These are phyloP conservation scores for Cacatua alba DNA, from an alignment of 2,113 vertebrate genomes.

Conservation along the genomic window DNA sequence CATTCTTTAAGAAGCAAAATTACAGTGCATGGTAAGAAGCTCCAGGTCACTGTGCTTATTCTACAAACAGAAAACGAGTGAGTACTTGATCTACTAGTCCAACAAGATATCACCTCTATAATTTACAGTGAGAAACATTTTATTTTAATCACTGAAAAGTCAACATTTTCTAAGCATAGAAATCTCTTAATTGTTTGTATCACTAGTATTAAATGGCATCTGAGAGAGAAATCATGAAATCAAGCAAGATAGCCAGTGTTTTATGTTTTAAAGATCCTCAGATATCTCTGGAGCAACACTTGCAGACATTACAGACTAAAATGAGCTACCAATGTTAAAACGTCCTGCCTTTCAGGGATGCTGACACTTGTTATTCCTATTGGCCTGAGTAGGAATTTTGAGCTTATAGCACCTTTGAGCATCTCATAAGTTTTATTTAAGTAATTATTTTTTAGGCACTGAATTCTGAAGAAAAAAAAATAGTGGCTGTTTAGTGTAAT, in stretches of 20 bases:
- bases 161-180: background rate
- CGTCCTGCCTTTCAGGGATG: background rate
- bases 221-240: background rate
- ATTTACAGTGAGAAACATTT: background rate
- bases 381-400: conserved; percentile 41
- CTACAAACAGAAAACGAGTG: background rate
- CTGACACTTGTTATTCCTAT: conserved; percentile 6
- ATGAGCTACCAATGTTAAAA: background rate
- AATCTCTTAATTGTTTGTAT: background rate
- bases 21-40: background rate
- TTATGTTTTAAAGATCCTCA: background rate
- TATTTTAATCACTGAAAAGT: background rate
- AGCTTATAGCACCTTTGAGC: conserved; percentile 53
- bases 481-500: background rate
- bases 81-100: background rate
- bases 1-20: background rate
- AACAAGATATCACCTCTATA: background rate
- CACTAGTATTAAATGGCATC: background rate
- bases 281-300: background rate
- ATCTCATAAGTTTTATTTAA: background rate
- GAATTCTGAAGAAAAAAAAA: background rate
- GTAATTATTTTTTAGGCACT: conserved; percentile 39
- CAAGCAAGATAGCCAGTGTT: background rate
- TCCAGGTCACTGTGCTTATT: background rate
- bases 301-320: background rate